Conservation (phyloP, 2,888 invertebrate species). For the Leptinotarsa peninsularis region DNA sequence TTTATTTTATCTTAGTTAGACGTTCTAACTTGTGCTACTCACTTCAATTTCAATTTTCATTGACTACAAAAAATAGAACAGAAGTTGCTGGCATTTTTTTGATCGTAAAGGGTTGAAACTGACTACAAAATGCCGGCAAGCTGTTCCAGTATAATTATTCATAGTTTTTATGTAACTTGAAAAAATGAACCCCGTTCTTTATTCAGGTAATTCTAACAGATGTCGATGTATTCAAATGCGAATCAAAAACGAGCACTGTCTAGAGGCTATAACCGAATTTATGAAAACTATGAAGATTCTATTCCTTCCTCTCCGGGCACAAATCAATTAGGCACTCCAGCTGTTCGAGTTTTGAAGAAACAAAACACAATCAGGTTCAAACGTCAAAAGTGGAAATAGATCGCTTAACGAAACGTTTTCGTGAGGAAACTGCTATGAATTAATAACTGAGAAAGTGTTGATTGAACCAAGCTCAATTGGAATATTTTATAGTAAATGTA, state of each 20-base stretch:
- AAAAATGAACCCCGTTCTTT: constrained; percentile 8
- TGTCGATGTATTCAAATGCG: constrained; percentile 33
- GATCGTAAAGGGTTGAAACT: neutral
- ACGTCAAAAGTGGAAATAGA: constrained; percentile 12
- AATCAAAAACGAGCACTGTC: constrained; percentile 35
- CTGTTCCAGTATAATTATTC: constrained; percentile 17
- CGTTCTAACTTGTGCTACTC: neutral
- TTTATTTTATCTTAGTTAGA: neutral
- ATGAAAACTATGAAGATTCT: constrained; percentile 16
- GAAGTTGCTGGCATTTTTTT: neutral
- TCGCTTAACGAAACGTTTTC: neutral
- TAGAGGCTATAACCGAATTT: constrained; percentile 33
- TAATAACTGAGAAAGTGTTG: neutral
- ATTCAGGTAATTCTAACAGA: constrained; percentile 1
- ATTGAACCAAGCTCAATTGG: neutral
- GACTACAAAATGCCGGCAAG: neutral
- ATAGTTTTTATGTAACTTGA: constrained; percentile 15
- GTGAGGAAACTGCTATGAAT: neutral
- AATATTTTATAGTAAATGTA: neutral
- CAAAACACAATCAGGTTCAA: constrained; percentile 16
- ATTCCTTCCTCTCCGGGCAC: constrained; percentile 6
- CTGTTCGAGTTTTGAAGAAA: constrained; percentile 15
- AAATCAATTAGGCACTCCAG: constrained; percentile 13
- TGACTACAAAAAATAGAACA: constrained; percentile 4
- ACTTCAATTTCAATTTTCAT: no score